Evolutionary conservation across 2,113 vertebrate genomes (phyloP).

Genomic region (Puntigrus tetrazona): DNA sequence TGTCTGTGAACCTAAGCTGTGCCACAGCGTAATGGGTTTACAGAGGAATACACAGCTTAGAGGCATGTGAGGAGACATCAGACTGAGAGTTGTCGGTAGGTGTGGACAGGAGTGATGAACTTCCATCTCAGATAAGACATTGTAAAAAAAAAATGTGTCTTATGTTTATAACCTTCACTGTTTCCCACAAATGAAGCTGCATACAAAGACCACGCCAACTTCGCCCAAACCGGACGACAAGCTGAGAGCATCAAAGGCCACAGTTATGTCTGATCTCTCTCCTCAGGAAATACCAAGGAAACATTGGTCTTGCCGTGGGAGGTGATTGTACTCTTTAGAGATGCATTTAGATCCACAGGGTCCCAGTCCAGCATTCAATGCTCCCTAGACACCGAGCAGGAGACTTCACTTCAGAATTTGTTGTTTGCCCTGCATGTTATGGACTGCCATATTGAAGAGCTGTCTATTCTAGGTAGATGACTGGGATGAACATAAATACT

Average conservation of each 20-base stretch:
- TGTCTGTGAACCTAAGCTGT: conserved; percentile 66
- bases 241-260: conserved; percentile 46
- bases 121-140: conserved; percentile 29
- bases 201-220: conserved; percentile 14
- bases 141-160: conserved; percentile 19
- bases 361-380: not conserved
- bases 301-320: not conserved
- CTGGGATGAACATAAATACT: not conserved
- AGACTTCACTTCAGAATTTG: not conserved
- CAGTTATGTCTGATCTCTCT: conserved; percentile 20
- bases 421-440: not conserved
- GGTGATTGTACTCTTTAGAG: not conserved
- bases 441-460: not conserved
- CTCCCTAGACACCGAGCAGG: not conserved
- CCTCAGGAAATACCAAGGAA: conserved; percentile 41
- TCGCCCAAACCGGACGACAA: conserved; percentile 42
- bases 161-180: conserved; percentile 15
- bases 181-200: conserved; percentile 35
- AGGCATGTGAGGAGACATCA: conserved; percentile 55
- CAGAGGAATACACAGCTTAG: conserved; percentile 68
- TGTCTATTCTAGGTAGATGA: not conserved
- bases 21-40: conserved; percentile 72
- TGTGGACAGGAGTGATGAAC: conserved; percentile 32
- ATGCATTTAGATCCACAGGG: not conserved
- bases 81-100: conserved; percentile 22